Evolutionary conservation across 2,888 invertebrate genomes (phyloP).

Genomic region (Pandemis heparana): DNA sequence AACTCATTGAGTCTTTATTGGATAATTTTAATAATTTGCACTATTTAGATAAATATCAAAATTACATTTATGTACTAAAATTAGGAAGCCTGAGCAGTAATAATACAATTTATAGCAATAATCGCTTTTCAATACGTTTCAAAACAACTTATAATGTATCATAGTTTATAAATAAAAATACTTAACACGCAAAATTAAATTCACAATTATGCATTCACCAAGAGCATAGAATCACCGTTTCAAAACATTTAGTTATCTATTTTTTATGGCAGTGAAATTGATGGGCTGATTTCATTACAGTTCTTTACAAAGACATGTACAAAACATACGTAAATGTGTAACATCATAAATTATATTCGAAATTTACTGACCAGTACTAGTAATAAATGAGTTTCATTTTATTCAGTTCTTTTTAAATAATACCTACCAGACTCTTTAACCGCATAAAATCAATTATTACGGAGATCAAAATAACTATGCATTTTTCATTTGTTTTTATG

Average conservation of each 20-base stretch:
- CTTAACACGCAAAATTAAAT: not conserved
- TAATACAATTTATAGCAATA: not conserved
- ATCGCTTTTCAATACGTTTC: no score
- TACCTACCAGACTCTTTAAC: not conserved
- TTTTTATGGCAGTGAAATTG: not conserved
- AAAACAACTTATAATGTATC: no score
- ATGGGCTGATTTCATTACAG: not conserved
- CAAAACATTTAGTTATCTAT: not conserved
- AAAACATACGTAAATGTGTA: not conserved
- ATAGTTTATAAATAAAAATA: no score
- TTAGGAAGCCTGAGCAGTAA: not conserved
- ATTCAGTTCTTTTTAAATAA: not conserved
- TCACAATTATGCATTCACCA: not conserved
- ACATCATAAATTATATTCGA: not conserved
- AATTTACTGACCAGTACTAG: not conserved
- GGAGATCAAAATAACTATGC: not conserved
- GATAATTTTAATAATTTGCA: not conserved
- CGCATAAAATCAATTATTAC: not conserved
- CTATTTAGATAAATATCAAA: not conserved
- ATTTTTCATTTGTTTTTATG: not conserved
- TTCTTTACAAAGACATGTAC: not conserved
- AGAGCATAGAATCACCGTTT: no score
- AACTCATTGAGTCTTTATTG: not conserved
- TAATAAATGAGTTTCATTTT: not conserved
- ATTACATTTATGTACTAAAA: not conserved